Percentiles rank a stretch among this genome's conserved stretches.
Evolutionary conservation across 2,797 vertebrate species (phyloP).

Genomic region (Masticophis lateralis): DNA sequence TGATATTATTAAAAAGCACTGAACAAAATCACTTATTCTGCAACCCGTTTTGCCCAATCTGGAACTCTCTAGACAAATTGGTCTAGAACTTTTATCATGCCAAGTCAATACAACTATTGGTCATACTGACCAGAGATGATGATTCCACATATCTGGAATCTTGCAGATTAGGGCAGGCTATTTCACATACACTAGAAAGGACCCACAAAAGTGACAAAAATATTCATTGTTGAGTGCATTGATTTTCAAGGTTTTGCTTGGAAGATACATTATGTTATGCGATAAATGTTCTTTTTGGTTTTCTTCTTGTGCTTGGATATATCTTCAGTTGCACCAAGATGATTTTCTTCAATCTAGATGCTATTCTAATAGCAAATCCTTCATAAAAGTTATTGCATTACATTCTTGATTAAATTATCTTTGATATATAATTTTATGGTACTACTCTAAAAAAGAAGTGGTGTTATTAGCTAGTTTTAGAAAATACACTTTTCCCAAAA

Average conservation of each 20-base stretch:
- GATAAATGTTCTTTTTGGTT: conserved; percentile 69
- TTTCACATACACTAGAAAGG: neutral
- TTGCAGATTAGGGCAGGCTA: neutral
- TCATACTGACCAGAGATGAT: neutral
- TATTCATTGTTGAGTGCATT: conserved; percentile 87
- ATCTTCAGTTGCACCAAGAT: conserved; percentile 57
- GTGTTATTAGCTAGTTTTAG: too few relatives aligned
- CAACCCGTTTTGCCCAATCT: neutral
- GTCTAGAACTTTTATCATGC: neutral
- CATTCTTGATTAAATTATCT: too few relatives aligned
- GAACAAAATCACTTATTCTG: neutral
- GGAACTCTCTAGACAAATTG: neutral
- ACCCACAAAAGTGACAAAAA: neutral
- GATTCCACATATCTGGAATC: neutral
- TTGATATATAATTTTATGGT: too few relatives aligned
- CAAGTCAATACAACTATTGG: neutral
- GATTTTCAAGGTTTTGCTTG: conserved; percentile 76
- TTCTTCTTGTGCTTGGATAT: conserved; percentile 66
- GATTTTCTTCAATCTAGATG: conserved; percentile 60
- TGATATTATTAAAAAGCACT: neutral
- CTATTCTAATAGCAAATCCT: too few relatives aligned
- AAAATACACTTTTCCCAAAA: too few relatives aligned
- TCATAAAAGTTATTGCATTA: too few relatives aligned
- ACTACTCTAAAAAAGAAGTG: too few relatives aligned
- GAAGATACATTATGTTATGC: conserved; percentile 80